These are phyloP conservation scores for Enteromius radiatus DNA, from an alignment of 2,797 vertebrate genomes.

Conservation along the genomic window DNA sequence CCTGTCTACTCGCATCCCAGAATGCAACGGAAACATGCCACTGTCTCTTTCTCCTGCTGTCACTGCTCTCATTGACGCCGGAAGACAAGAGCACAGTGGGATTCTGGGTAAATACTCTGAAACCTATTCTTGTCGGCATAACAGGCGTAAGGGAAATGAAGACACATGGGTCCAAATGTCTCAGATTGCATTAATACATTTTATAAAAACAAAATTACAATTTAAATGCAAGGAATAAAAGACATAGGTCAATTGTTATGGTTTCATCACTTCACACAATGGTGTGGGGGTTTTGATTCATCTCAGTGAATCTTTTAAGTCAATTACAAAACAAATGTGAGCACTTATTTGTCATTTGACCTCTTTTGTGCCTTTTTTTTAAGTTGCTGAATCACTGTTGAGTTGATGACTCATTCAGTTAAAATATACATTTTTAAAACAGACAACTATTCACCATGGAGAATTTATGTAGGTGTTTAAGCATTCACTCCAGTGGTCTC, in stretches of 20 bases:
- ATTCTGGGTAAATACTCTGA: constrained; percentile 11
- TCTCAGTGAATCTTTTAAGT: not conserved
- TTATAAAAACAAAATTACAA: not conserved
- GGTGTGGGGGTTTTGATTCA: not conserved
- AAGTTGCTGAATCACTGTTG: not conserved
- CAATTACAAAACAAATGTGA: not conserved
- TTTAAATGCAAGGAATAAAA: not conserved
- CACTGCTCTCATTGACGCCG: not conserved
- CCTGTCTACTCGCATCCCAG: constrained; percentile 22
- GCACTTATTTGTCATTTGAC: not conserved
- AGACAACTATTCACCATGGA: not conserved
- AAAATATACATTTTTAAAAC: not conserved
- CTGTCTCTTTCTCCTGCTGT: constrained; percentile 12
- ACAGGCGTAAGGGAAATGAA: not conserved
- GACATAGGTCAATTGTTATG: not conserved
- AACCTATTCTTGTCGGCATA: not conserved
- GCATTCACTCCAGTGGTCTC: not conserved
- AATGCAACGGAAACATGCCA: constrained; percentile 33
- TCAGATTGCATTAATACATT: not conserved
- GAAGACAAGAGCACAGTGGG: not conserved
- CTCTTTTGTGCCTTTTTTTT: not conserved
- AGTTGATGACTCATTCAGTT: not conserved
- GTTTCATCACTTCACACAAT: not conserved
- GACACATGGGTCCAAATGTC: not conserved
- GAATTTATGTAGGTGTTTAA: not conserved